Percentiles rank a stretch among this genome's conserved stretches.
phyloP scores from a whole-genome alignment of 2,797 vertebrate genomes.

The Myotis vivesi region DNA sequence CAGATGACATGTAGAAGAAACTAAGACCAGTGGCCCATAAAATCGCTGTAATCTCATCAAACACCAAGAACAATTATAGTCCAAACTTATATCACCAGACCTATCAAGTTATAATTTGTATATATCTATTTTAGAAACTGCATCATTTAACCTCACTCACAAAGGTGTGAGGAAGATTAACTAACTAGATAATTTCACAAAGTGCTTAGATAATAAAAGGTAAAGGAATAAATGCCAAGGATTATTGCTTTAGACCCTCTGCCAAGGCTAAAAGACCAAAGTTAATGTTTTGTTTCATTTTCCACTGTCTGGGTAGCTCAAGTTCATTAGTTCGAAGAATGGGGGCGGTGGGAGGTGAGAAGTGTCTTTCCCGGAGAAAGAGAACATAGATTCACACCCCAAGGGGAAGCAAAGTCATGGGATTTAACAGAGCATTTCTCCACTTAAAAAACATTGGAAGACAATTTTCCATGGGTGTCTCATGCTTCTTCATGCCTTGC shows the following conservation, averaged over 20 bases:
- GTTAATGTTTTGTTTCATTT: slow-evolving; percentile 80
- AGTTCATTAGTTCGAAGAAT: slow-evolving; percentile 72
- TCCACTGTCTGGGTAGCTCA: slow-evolving; percentile 70
- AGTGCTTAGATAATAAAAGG: slow-evolving; percentile 77
- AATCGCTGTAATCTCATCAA: slow-evolving; percentile 64
- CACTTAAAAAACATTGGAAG: not conserved
- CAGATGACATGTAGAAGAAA: slow-evolving; percentile 52
- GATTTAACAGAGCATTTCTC: slow-evolving; percentile 62
- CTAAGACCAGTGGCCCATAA: slow-evolving; percentile 61
- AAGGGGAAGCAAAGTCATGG: slow-evolving; percentile 58
- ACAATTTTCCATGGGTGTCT: not conserved
- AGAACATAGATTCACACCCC: slow-evolving; percentile 24
- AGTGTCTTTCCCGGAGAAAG: slow-evolving; percentile 42
- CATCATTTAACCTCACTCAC: slow-evolving; percentile 74
- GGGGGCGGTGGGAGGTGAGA: slow-evolving; percentile 31
- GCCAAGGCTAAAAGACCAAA: slow-evolving; percentile 71
- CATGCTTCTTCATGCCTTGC: not conserved
- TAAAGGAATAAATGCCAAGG: slow-evolving; percentile 73
- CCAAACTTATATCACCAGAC: slow-evolving; percentile 56
- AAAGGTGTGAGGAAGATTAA: slow-evolving; percentile 71
- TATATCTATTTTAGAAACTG: slow-evolving; percentile 76
- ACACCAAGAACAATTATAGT: slow-evolving; percentile 64
- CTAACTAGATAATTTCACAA: slow-evolving; percentile 77
- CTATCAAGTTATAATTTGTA: slow-evolving; percentile 75
- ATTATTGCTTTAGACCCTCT: slow-evolving; percentile 76